A percentile compares a stretch with the other conserved stretches of the same genome.
These are phyloP conservation scores for Muscicapa striata DNA, from an alignment of 2,797 vertebrate genomes.

Conservation along the genomic window DNA sequence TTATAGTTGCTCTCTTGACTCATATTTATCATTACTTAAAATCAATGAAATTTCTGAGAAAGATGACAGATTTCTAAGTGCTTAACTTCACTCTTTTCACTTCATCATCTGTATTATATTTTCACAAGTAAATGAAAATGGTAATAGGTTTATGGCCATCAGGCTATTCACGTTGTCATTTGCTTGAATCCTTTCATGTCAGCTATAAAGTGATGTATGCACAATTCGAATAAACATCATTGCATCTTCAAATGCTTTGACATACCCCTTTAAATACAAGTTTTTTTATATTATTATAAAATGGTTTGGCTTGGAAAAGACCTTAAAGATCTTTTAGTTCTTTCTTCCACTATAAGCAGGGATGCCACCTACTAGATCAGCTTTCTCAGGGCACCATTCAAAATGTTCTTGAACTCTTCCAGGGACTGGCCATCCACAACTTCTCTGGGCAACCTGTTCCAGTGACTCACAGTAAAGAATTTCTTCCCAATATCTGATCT, in stretches of 20 bases:
- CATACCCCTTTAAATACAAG: not conserved
- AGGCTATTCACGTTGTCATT: not conserved
- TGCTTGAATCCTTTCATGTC: not conserved
- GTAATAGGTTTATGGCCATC: not conserved
- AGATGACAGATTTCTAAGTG: not conserved
- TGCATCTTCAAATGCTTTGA: not conserved
- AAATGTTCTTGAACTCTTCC: not conserved
- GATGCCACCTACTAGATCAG: not conserved
- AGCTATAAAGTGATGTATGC: not conserved
- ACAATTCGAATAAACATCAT: not conserved
- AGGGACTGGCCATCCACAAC: fast-evolving
- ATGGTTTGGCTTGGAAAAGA: not conserved
- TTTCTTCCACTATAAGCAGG: not conserved
- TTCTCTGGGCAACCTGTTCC: not conserved
- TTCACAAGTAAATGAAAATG: not conserved
- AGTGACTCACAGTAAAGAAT: not conserved
- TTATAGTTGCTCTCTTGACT: not conserved
- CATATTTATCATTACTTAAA: not conserved
- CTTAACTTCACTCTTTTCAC: not conserved
- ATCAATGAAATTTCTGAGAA: not conserved
- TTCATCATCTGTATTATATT: not conserved
- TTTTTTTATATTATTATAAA: not conserved
- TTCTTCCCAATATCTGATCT: not conserved
- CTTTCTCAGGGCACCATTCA: not conserved
- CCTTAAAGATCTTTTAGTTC: not conserved